These are phyloP conservation scores for Opisthocomus hoazin DNA, from an alignment of 2,113 vertebrate genomes.

Conservation along the genomic window DNA sequence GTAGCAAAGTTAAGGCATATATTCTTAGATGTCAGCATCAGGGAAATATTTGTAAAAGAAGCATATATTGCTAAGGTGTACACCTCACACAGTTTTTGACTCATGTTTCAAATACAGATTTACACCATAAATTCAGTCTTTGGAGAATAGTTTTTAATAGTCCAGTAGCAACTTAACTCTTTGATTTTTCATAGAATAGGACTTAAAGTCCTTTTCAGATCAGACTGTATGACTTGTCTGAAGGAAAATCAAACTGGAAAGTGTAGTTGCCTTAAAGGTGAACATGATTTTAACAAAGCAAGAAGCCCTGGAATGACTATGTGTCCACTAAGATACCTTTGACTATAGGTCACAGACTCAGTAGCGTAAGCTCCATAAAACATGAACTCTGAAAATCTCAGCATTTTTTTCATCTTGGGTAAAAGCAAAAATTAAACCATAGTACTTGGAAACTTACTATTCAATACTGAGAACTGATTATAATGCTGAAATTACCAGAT, in stretches of 20 bases:
- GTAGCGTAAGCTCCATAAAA: neutral
- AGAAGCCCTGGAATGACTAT: neutral
- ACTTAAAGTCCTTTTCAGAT: neutral
- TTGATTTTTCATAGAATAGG: neutral
- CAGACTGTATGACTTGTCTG: neutral
- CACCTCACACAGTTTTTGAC: neutral
- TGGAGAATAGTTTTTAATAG: too few species aligned
- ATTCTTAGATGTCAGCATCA: neutral
- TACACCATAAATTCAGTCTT: neutral
- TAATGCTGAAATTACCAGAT: neutral
- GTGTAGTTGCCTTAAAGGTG: neutral
- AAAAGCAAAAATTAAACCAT: neutral
- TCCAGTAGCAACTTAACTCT: neutral
- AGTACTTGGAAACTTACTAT: neutral
- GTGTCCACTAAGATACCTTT: neutral
- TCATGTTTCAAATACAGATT: neutral
- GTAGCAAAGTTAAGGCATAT: neutral
- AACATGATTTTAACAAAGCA: neutral
- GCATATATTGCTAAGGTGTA: neutral
- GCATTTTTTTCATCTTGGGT: neutral
- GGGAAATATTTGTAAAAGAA: neutral
- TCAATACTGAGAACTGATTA: neutral
- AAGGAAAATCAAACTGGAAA: neutral
- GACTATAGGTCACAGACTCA: neutral
- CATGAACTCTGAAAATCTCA: neutral